Evolutionary conservation across 2,113 vertebrate species (phyloP).

Genomic region (Ictidomys tridecemlineatus): DNA sequence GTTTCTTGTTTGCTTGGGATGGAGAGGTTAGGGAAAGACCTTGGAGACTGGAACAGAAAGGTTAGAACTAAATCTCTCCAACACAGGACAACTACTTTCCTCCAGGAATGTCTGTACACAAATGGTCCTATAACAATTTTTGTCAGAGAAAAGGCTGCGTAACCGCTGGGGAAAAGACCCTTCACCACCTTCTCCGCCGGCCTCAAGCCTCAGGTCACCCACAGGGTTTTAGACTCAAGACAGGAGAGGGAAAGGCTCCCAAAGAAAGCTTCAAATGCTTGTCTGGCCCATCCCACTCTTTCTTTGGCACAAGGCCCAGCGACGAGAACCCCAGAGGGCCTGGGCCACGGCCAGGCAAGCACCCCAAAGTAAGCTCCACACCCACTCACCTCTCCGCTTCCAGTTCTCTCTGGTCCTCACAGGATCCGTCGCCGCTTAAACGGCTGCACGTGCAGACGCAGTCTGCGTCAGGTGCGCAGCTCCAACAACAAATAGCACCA

Average conservation of each 20-base stretch:
- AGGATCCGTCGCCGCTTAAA: conserved; percentile 57
- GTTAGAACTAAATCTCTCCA: neutral
- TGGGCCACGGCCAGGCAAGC: accelerated
- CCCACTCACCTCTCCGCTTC: conserved; percentile 45
- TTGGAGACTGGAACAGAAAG: neutral
- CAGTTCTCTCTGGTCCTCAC: neutral
- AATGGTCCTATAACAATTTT: neutral
- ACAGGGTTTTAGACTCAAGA: accelerated
- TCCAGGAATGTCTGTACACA: neutral
- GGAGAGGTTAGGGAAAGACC: accelerated
- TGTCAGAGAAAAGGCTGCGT: neutral
- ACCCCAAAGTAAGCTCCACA: accelerated
- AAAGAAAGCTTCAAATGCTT: neutral
- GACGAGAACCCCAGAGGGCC: neutral
- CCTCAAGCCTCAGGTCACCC: neutral
- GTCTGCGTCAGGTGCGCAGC: neutral
- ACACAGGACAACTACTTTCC: neutral
- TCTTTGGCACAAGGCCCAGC: neutral
- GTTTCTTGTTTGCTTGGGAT: neutral
- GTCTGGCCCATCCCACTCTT: neutral
- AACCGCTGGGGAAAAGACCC: too few relatives aligned
- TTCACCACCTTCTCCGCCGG: neutral
- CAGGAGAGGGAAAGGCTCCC: neutral
- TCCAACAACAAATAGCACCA: conserved; percentile 66
- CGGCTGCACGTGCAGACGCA: conserved; percentile 77